Evolutionary conservation across 2,113 vertebrate species (phyloP), one percentile per base, ranked within the genome.

Genomic region (Pitta sordida): DNA sequence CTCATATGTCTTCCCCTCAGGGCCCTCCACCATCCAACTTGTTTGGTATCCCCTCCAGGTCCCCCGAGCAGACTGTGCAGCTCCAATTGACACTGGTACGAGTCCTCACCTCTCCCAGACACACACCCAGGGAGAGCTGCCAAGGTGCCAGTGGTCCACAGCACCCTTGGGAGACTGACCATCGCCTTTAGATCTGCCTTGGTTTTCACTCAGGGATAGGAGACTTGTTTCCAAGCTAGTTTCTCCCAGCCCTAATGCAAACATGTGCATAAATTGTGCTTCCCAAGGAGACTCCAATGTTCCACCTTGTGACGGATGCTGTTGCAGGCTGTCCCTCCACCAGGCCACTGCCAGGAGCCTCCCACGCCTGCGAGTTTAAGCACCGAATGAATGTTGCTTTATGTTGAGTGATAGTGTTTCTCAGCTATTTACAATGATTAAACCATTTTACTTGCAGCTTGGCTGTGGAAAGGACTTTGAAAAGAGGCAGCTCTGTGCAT

Each of bases 401-500:
- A 30, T 13, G 10, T 10, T 67, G 39, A 83, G 62, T 60, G 70
- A 62, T 69, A 62, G 29, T 27, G 53, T 34, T 64, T 58, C 62
- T 82, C 70, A n/a, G 69, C 68, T 76, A 65, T 95, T 92, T 83
- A 83, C 51, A 77, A 43, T 10, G 16, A 76, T 59, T 92, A 91
- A 94, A 96, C 73, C 4, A 70, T 70, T 88, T 73, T 20, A 91
- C 93, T 94, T 87, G 94, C 89, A 93, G 63, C 71, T 93, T 89
- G 87, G 87, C 87, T 83, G 59, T 10, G 41, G 88, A 69, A 83
- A 60, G 80, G 83, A 73, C 80, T 78, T 93, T 86, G 75, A 92
- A 68, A 84, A 91, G 85, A 96, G 53, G 79, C 89, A 94, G 83
- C 67, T 92, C 75, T 67, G 77, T 55, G 82, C 96, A 94, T 97